Evolutionary conservation across 1,140 invertebrate genomes (phyloP).

Genomic region (Adelges cooleyi): DNA sequence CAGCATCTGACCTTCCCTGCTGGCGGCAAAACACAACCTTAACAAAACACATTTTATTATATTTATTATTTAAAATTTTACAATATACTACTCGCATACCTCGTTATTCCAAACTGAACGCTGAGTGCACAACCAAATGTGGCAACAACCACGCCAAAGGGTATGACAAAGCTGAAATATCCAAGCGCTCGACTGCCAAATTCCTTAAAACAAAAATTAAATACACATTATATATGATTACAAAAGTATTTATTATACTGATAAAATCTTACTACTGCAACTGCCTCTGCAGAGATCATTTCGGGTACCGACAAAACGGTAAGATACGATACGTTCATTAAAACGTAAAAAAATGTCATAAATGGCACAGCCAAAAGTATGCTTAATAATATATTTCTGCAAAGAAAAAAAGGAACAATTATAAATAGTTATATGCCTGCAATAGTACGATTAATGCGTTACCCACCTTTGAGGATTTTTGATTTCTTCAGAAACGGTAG

Average conservation of each 20-base stretch:
- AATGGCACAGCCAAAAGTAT: slow-evolving; percentile 83
- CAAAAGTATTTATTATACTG: neutral
- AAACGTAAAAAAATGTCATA: slow-evolving; percentile 74
- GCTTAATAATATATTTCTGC: slow-evolving; percentile 62
- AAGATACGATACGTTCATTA: slow-evolving; percentile 89
- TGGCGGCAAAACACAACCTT: slow-evolving; percentile 80
- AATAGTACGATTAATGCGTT: too few species aligned
- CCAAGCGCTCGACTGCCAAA: slow-evolving; percentile 54
- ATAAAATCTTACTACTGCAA: slow-evolving; percentile 58
- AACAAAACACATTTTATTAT: slow-evolving; percentile 32
- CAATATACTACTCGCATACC: slow-evolving; percentile 37
- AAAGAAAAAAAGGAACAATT: slow-evolving; percentile 33
- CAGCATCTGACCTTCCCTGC: slow-evolving; percentile 73
- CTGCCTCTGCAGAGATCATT: slow-evolving; percentile 66
- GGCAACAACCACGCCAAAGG: slow-evolving; percentile 57
- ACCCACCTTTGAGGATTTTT: slow-evolving; percentile 68
- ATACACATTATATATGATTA: too few species aligned
- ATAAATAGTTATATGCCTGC: neutral
- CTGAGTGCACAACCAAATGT: slow-evolving; percentile 65
- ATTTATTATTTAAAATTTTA: neutral
- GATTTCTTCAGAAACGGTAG: slow-evolving; percentile 84
- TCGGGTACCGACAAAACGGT: slow-evolving; percentile 68
- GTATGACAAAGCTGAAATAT: slow-evolving; percentile 49
- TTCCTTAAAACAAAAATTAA: slow-evolving; percentile 35
- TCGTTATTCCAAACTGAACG: slow-evolving; percentile 60